phyloP scores from a whole-genome alignment of 2,797 vertebrate genomes.

The Acanthurus leucopareius region DNA sequence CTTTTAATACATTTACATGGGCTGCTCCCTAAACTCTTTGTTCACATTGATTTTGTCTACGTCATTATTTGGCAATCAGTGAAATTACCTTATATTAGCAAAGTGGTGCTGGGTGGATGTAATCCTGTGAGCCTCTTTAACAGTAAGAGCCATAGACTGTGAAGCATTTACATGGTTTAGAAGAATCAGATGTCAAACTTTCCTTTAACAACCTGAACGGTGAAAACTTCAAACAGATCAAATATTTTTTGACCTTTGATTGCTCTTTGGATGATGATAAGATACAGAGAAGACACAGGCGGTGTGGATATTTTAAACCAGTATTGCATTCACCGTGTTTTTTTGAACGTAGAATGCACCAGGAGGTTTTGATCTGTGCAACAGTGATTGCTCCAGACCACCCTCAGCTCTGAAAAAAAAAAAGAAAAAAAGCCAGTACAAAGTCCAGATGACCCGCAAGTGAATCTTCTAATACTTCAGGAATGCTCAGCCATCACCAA shows the following conservation, averaged over 20 bases:
- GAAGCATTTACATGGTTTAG: slow-evolving; percentile 38
- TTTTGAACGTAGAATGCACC: slow-evolving; percentile 49
- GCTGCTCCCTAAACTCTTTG: slow-evolving; percentile 47
- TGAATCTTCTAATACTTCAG: slow-evolving; percentile 82
- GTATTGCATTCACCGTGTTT: slow-evolving; percentile 46
- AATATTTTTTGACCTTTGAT: slow-evolving; percentile 17
- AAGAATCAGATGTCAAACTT: slow-evolving; percentile 10
- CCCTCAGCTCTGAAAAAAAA: slow-evolving; percentile 60
- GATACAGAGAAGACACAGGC: slow-evolving; percentile 38
- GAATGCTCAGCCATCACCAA: slow-evolving; percentile 79
- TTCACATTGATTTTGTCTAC: slow-evolving; percentile 52
- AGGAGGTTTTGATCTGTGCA: slow-evolving; percentile 76
- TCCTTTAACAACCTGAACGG: slow-evolving; percentile 13
- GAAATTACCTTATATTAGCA: slow-evolving; percentile 42
- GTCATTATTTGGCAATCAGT: slow-evolving; percentile 72
- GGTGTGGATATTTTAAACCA: slow-evolving; percentile 25
- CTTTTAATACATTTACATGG: slow-evolving; percentile 66
- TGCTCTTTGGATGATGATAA: slow-evolving; percentile 19
- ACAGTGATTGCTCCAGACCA: slow-evolving; percentile 74
- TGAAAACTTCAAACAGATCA: slow-evolving; percentile 40
- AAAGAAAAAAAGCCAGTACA: slow-evolving; percentile 48
- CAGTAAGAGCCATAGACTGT: slow-evolving; percentile 36
- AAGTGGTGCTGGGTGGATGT: slow-evolving; percentile 28
- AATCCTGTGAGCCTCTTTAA: slow-evolving; percentile 23
- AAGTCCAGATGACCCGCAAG: slow-evolving; percentile 80